Evolutionary conservation across 2,113 vertebrate species (phyloP), one percentile per base, ranked within the genome.

Genomic region (Phyllopteryx taeniolatus): DNA sequence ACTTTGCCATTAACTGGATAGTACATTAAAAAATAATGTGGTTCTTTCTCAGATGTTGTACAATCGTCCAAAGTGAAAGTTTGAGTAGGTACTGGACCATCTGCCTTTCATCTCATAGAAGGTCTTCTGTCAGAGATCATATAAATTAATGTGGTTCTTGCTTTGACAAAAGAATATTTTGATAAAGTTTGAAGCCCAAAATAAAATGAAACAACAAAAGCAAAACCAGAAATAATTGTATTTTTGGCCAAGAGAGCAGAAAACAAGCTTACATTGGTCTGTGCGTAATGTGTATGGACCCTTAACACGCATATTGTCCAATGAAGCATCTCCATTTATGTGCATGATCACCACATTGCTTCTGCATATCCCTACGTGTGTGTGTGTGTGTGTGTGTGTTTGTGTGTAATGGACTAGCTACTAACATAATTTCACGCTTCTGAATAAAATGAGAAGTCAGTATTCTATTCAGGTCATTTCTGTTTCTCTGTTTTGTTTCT

Each of bases 341-440:
- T 64, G 62, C 42, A 44, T 43, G 39, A 43, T 44, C 33, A 63
- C 61, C 35, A 63, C 61, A 20, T 63, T 63, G 62, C 27, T 35
- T 63, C 17, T 43, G 35, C 17, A 12, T 62, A 39, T 35, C 10
- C 14, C 17, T 5, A 9, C 15, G 3, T 27, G 27, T 27, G 27
- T 27, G 27, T 27, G 27, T 27, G 27, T 27, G 27, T 27, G 49
- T 17, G 42, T 65, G 63, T 42, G 63, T 67, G 6, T 81, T 54
- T 70, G 73, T 67, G 74, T 83, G 70, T 84, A 87, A 86, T 90
- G 78, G 76, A 82, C 71, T 75, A 66, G 59, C 14, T 13, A 56
- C 75, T 83, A 82, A 87, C 65, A 64, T 79, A n/a, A 85, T 87
- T 90, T 87, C 80, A 85, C 13, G 77, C 85, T 73, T 68, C 64